A percentile compares a stretch with the other conserved stretches of the same genome.
Evolutionary conservation across 1,140 invertebrate genomes (phyloP).

Genomic region (Drosophila dunni): DNA sequence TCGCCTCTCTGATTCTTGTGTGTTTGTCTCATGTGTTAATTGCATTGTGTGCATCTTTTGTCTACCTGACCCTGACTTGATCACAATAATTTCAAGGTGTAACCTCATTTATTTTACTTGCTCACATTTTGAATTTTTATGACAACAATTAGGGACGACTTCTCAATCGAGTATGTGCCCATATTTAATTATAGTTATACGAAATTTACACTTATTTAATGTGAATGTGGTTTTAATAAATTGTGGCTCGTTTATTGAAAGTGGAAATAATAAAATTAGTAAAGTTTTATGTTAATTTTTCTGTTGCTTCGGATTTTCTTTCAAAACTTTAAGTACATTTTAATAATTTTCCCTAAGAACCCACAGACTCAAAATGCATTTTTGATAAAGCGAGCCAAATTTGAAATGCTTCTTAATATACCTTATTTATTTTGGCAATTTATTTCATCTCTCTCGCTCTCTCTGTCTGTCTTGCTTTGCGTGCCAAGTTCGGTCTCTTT

Average conservation of each 20-base stretch:
- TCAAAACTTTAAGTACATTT: no score
- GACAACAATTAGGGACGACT: constrained; percentile 23
- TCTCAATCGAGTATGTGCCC: neutral
- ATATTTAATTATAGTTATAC: constrained; percentile 1
- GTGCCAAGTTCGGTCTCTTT: neutral
- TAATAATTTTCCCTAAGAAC: no score
- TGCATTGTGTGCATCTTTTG: constrained; percentile 31
- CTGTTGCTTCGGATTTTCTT: no score
- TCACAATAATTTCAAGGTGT: constrained; percentile 46
- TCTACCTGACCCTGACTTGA: constrained; percentile 23
- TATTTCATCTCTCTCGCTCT: neutral
- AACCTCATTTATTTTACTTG: constrained; percentile 51
- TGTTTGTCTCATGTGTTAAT: constrained; percentile 56
- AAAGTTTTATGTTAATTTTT: no score
- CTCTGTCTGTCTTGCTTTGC: neutral
- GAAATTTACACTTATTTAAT: neutral
- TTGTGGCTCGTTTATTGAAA: neutral
- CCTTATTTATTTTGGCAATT: constrained; percentile 19
- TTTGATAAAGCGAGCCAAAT: no score
- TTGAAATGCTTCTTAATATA: constrained; percentile 6
- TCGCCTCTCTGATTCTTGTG: constrained; percentile 2
- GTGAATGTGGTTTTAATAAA: neutral
- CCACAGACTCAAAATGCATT: no score
- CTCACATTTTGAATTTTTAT: constrained; percentile 5
- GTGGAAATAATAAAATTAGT: no score